Conservation (phyloP, 2,797 vertebrate genomes). For the Chaetodon trifasciatus region DNA sequence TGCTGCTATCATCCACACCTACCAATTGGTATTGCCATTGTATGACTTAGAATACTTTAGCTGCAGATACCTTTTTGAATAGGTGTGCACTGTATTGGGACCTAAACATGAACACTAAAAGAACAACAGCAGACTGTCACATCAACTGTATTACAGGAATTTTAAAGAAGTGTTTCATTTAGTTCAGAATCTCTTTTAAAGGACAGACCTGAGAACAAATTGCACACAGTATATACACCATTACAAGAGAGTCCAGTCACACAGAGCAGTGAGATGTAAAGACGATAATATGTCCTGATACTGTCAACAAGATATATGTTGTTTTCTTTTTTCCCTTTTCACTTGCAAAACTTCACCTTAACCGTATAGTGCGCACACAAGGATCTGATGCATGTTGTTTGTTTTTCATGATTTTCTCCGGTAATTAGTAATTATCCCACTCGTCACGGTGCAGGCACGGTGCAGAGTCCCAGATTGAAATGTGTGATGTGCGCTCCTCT, state of each 20-base stretch:
- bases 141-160: neutral
- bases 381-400: conserved; percentile 29
- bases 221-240: neutral
- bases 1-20: too few species aligned
- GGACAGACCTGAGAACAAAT: conserved; percentile 2
- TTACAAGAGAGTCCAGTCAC: neutral
- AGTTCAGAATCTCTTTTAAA: neutral
- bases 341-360: conserved; percentile 9
- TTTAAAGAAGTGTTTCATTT: neutral
- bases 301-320: neutral
- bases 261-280: neutral
- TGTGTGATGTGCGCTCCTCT: conserved; percentile 32
- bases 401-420: conserved; percentile 34
- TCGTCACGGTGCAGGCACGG: conserved; percentile 14
- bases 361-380: neutral
- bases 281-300: neutral
- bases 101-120: neutral
- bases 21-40: too few species aligned
- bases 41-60: neutral
- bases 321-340: neutral
- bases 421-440: conserved; percentile 44
- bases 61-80: neutral
- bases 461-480: conserved; percentile 28
- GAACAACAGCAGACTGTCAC: neutral
- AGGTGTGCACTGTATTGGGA: neutral